Evolutionary conservation across 2,888 invertebrate species (phyloP), one percentile per base, ranked within the genome.

Genomic region (Chloromyia formosa): DNA sequence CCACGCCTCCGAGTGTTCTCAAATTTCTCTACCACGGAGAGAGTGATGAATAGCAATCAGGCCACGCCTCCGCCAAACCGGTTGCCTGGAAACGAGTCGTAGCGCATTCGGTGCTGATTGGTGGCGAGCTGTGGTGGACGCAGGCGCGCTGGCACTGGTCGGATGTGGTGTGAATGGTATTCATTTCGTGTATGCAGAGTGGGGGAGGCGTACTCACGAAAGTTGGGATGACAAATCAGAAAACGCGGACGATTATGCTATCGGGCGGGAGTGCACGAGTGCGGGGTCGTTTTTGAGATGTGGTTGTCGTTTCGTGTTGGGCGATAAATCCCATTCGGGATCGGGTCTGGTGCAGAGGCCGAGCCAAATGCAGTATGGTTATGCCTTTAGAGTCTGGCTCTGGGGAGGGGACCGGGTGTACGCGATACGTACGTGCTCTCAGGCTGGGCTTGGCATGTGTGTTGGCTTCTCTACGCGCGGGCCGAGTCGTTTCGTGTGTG

Each of bases 11-110:
- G 3, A 7, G 27, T 35, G 27, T 2, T 35, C 7, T 35, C 27
- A 7, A 35, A 35, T 35, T 35, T 2, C 27, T 35, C 27, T 4
- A 7, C 27, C 7, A 35, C 27, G 7, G 27, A 35, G 27, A 35
- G 27, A 35, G 7, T 35, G 27, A 35, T 35, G 2, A 35, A 35
- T 35, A 4, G 27, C 2, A 7, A 7, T 7, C 4, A 35, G 22
- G 49, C 45, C 66, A 66, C 66, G 66, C 66, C 66, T 45, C 22
- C 20, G 42, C 5, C 14, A n/a, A 22, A 20, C 66, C 66, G 66
- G 66, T 66, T 66, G 66, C 66, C 20, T 66, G 66, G 66, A 66
- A 66, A 66, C 66, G 66, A 66, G 49, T 20, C n/a, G 45, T 20
- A 16, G 12, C 22, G 23, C 49, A 9, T 16, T 20, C 22, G 5